Evolutionary conservation across 1,140 invertebrate genomes (phyloP).

Genomic region (Centruroides vittatus): DNA sequence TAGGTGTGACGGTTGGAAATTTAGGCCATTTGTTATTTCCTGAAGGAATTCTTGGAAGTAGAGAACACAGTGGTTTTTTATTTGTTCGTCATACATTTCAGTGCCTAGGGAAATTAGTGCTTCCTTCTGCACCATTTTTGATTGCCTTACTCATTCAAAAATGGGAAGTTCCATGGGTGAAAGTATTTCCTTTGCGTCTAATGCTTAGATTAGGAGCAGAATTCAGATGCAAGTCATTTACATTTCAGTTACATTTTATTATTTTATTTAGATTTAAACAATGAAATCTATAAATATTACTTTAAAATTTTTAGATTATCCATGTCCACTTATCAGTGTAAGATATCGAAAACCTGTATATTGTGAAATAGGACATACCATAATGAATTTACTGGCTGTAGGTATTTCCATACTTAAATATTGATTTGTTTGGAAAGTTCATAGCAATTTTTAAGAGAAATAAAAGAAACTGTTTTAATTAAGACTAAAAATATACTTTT

Average conservation of each 20-base stretch:
- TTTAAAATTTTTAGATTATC: conserved; percentile 44
- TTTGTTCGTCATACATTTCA: conserved; percentile 69
- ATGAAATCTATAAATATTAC: too few relatives aligned
- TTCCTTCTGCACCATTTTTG: conserved; percentile 60
- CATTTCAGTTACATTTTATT: too few relatives aligned
- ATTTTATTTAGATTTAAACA: too few relatives aligned
- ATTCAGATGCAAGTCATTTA: conserved; percentile 44
- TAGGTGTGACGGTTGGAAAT: conserved; percentile 54
- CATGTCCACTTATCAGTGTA: conserved; percentile 67
- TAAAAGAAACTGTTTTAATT: too few relatives aligned
- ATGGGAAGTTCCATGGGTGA: conserved; percentile 77
- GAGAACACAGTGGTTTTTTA: conserved; percentile 69
- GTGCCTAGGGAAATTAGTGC: conserved; percentile 57
- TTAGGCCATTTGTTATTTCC: conserved; percentile 49
- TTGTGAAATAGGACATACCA: conserved; percentile 76
- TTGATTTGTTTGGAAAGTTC: too few relatives aligned
- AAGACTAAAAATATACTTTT: too few relatives aligned
- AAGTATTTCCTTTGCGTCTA: conserved; percentile 62
- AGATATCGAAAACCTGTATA: conserved; percentile 64
- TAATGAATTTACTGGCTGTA: conserved; percentile 70
- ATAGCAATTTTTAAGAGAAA: neutral
- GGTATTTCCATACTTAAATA: conserved; percentile 20
- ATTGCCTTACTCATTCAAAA: conserved; percentile 67
- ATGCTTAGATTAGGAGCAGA: conserved; percentile 68
- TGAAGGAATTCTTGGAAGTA: conserved; percentile 51